Percentiles rank a stretch among this genome's conserved stretches.
Conservation (phyloP, 2,113 vertebrate genomes). For the Gavialis gangeticus region DNA sequence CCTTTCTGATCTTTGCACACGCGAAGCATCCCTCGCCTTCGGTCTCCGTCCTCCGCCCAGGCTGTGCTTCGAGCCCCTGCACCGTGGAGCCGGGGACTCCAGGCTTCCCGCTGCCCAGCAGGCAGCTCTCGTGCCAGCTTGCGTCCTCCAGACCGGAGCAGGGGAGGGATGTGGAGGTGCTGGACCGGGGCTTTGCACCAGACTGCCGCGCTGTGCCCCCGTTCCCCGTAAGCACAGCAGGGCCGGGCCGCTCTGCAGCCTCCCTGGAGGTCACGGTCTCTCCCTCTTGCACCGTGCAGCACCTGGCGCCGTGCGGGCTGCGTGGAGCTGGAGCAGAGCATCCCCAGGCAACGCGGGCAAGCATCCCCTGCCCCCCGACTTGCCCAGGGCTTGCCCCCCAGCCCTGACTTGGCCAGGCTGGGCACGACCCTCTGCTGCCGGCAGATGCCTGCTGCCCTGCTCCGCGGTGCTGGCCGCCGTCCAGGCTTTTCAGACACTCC, state of each 20-base stretch:
- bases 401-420: background rate
- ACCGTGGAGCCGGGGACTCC: background rate
- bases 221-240: background rate
- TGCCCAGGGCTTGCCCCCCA: background rate
- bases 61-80: too few relatives aligned
- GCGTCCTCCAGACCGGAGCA: background rate
- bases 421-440: background rate
- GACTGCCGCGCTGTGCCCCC: background rate
- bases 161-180: background rate
- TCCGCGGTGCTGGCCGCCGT: slow-evolving; percentile 13
- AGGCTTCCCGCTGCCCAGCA: background rate
- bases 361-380: background rate
- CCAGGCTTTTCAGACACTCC: slow-evolving; percentile 60
- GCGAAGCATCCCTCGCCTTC: too few relatives aligned
- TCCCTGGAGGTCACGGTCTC: background rate
- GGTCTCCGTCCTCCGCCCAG: too few relatives aligned
- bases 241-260: background rate
- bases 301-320: background rate
- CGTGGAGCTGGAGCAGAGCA: background rate
- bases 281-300: background rate
- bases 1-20: too few relatives aligned
- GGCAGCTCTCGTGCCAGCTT: background rate
- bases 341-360: background rate
- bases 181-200: background rate
- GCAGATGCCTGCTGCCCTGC: background rate